phyloP scores from a whole-genome alignment of 2,888 invertebrate genomes.

The Notodonta ziczac region DNA sequence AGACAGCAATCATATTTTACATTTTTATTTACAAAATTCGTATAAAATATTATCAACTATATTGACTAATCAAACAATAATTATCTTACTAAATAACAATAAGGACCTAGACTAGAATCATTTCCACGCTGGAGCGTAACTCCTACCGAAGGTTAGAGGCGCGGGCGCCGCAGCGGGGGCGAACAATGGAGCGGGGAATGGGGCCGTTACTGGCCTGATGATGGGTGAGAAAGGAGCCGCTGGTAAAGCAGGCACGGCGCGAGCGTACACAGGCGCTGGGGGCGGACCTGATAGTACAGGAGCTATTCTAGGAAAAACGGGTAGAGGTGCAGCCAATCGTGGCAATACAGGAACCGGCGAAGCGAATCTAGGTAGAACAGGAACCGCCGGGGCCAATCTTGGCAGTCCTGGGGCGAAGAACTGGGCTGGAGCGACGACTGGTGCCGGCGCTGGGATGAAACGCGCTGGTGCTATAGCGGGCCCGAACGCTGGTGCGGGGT shows the following conservation, averaged over 20 bases:
- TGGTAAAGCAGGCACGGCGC: conserved; percentile 35
- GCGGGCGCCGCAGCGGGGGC: conserved; percentile 55
- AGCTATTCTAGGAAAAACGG: conserved; percentile 36
- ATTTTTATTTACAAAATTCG: conserved; percentile 55
- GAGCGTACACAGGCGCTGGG: conserved; percentile 43
- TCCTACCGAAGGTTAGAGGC: conserved; percentile 27
- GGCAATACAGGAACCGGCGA: conserved; percentile 25
- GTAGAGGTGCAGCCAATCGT: conserved; percentile 26
- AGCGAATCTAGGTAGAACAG: conserved; percentile 34
- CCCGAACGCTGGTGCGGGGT: conserved; percentile 32
- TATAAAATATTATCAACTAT: conserved; percentile 44
- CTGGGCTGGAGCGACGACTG: conserved; percentile 24
- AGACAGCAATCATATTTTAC: conserved; percentile 12
- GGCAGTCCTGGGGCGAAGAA: conserved; percentile 37
- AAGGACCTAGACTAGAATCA: conserved; percentile 53
- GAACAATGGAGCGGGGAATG: conserved; percentile 45
- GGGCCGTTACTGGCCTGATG: conserved; percentile 48
- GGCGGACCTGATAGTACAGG: conserved; percentile 17
- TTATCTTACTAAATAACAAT: conserved; percentile 38
- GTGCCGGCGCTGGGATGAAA: conserved; percentile 20
- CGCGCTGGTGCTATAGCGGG: conserved; percentile 36
- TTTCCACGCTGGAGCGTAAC: conserved; percentile 61
- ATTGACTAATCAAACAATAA: conserved; percentile 34
- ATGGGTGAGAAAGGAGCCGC: conserved; percentile 58
- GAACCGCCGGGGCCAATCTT: conserved; percentile 23